Percentiles rank a stretch among this genome's conserved stretches.
Evolutionary conservation across 1,140 invertebrate species (phyloP).

Genomic region (Contarinia nasturtii): DNA sequence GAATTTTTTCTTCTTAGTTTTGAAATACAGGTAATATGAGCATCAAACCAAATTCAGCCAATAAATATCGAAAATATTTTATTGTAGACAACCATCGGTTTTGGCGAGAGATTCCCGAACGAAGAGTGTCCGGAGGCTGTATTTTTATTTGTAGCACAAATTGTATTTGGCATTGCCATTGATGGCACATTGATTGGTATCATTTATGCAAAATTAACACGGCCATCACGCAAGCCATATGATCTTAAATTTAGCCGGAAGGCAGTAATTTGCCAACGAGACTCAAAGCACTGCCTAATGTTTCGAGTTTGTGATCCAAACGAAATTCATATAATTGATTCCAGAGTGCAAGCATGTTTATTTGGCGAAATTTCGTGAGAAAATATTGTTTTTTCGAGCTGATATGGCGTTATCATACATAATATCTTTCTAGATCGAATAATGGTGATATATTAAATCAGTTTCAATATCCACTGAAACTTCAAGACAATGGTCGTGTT

Average conservation of each 20-base stretch:
- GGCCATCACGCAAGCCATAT: slow-evolving; percentile 28
- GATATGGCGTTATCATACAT: neutral
- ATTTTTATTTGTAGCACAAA: slow-evolving; percentile 42
- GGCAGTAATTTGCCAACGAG: slow-evolving; percentile 37
- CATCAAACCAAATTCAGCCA: neutral
- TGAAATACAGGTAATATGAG: slow-evolving; percentile 35
- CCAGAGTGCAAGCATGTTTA: slow-evolving; percentile 35
- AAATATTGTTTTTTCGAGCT: neutral
- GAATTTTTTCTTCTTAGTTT: slow-evolving; percentile 37
- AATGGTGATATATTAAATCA: slow-evolving; percentile 15
- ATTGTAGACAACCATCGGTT: slow-evolving; percentile 41
- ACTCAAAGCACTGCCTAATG: slow-evolving; percentile 35
- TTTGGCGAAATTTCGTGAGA: slow-evolving; percentile 22
- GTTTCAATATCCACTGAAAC: slow-evolving; percentile 17
- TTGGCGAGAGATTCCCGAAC: slow-evolving; percentile 53
- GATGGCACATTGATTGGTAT: slow-evolving; percentile 35
- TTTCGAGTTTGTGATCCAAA: slow-evolving; percentile 38
- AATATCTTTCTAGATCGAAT: slow-evolving; percentile 13
- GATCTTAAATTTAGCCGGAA: slow-evolving; percentile 36
- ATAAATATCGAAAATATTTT: slow-evolving; percentile 1
- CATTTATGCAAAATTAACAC: slow-evolving; percentile 35
- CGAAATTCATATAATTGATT: slow-evolving; percentile 32
- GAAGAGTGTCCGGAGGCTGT: slow-evolving; percentile 71
- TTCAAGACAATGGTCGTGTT: slow-evolving; percentile 21
- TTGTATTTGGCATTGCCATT: slow-evolving; percentile 31